Base-by-base conservation (phyloP, 2,113 vertebrate genomes). In the Chaetops frenatus region DNA sequence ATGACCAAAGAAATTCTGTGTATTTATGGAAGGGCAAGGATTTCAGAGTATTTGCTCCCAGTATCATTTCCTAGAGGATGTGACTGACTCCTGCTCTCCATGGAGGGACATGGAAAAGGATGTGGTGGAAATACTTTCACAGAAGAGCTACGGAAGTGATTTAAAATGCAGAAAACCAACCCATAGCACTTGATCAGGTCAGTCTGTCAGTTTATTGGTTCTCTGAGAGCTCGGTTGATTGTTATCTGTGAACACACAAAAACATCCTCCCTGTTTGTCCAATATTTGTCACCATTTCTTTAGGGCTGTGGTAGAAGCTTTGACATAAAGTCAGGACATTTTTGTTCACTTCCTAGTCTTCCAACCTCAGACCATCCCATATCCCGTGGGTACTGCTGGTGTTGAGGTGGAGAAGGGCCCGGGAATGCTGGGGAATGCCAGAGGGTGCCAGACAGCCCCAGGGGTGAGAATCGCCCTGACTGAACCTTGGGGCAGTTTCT, bases 261-360 rank as follows among this genome's bases (percentile, higher is more conserved):
- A 73, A 23, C 7, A 0, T 42, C 31, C 36, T 48, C 17, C 47
- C 19, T 0, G 0, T 40, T 33, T 29, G 6, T 31, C 12, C 25
- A 31, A 2, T 12, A 15, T 45, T 22, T 45, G 45, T 45, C 27
- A 7, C 25, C 3, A 3, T 48, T 58, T 81, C 66, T 81, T 38
- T 17, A 29, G n/a, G 48, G 54, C 64, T 2, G 0, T 28, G 38
- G 45, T 24, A 35, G 28, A 67, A 79, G 56, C 42, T 42, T 36
- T 20, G 51, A 8, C n/a, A 66, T n/a, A 13, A 73, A 72, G 7
- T 58, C 31, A 17, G 7, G 65, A 31, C 6, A 1, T 45, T 60
- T 25, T 44, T 50, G 22, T 40, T 81, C 62, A 11, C 33, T 85
- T 60, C 54, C 35, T 13, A 36, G 18, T 22, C 40, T 79, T 79